Conservation (phyloP, 2,113 vertebrate genomes). For the Trinectes maculatus region DNA sequence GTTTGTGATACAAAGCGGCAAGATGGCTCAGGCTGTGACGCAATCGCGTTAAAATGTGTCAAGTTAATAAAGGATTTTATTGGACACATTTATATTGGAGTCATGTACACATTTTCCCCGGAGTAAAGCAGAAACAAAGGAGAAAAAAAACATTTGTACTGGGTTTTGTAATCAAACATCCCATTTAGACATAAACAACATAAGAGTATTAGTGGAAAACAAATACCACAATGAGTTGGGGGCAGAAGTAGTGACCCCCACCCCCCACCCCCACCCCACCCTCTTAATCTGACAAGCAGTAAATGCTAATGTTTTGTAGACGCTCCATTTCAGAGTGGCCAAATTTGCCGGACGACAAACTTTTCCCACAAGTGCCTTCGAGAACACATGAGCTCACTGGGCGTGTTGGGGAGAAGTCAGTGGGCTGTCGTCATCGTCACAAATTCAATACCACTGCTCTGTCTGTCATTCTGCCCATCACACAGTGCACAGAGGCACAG, state of each 20-base stretch:
- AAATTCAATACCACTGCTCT: slow-evolving; percentile 41
- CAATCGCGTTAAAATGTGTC: background rate
- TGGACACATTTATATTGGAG: slow-evolving; percentile 1
- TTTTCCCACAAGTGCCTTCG: slow-evolving; percentile 46
- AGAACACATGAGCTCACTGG: slow-evolving; percentile 66
- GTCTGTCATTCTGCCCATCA: slow-evolving; percentile 18
- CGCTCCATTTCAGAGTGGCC: slow-evolving; percentile 50
- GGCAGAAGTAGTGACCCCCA: slow-evolving; percentile 38
- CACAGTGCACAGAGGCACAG: background rate
- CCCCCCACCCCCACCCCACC: slow-evolving; percentile 10
- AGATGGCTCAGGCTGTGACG: background rate
- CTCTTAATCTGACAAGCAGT: slow-evolving; percentile 45
- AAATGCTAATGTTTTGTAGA: slow-evolving; percentile 60
- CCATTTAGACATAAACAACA: too few relatives aligned
- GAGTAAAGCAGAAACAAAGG: background rate
- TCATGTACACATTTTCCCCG: too few relatives aligned
- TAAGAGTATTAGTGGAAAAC: slow-evolving; percentile 22
- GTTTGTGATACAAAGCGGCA: slow-evolving; percentile 18
- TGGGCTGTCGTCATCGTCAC: slow-evolving; percentile 47
- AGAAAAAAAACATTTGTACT: background rate
- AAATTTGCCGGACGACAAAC: slow-evolving; percentile 61
- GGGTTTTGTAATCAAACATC: background rate
- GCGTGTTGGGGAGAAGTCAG: slow-evolving; percentile 56
- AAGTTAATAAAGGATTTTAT: background rate
- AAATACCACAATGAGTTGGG: slow-evolving; percentile 32